phyloP scores from a whole-genome alignment of 2,113 vertebrate genomes.

The Sinocyclocheilus maitianheensis region DNA sequence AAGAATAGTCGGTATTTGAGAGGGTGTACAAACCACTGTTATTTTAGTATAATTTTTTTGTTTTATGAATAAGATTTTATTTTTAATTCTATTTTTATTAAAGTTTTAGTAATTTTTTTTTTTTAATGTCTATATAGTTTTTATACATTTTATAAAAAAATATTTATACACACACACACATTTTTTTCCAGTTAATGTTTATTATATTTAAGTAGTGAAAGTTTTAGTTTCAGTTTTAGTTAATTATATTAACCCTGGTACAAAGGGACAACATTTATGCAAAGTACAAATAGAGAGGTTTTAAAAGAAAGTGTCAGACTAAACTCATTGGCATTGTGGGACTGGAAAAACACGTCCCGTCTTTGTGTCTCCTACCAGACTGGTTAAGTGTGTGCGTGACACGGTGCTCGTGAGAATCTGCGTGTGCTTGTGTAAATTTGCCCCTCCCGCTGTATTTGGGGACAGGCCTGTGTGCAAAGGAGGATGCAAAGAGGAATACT shows the following conservation, averaged over 20 bases:
- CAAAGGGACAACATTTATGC: not conserved
- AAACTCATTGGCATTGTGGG: conserved; percentile 2
- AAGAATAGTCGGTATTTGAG: not conserved
- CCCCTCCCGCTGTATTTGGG: conserved; percentile 10
- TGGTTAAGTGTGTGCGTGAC: conserved; percentile 57
- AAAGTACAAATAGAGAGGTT: not conserved
- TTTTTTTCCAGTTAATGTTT: not conserved
- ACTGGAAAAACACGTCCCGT: conserved; percentile 48
- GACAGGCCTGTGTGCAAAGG: conserved; percentile 19
- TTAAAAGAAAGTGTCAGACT: conserved; percentile 7
- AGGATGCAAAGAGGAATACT: conserved; percentile 23
- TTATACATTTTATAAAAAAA: too few relatives aligned
- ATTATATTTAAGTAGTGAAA: not conserved
- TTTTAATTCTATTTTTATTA: not conserved
- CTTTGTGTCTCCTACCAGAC: conserved; percentile 59
- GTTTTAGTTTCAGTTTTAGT: not conserved
- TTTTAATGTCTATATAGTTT: not conserved
- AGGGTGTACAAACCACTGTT: not conserved
- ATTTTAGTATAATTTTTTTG: not conserved
- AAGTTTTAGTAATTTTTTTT: not conserved
- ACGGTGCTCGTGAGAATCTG: conserved; percentile 16
- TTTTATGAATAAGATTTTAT: not conserved
- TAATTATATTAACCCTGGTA: not conserved
- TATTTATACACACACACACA: too few relatives aligned
- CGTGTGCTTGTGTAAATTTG: conserved; percentile 31